Evolutionary conservation across 2,888 invertebrate species (phyloP).

Genomic region (Cylindroiulus punctatus): DNA sequence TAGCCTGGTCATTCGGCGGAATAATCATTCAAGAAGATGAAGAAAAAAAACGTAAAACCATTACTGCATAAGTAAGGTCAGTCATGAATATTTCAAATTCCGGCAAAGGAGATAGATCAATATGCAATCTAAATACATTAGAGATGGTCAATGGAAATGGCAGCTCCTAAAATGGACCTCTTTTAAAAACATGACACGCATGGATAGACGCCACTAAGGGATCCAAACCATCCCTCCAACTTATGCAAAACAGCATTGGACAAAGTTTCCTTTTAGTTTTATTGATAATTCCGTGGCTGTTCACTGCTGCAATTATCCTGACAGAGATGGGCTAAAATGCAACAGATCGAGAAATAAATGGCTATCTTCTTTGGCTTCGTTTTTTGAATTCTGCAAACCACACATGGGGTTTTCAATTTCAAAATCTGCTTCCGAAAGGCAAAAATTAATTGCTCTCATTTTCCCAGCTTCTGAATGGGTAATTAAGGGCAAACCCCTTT

Average conservation of each 20-base stretch:
- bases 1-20: neutral
- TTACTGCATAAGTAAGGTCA: constrained; percentile 16
- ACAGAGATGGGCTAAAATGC: constrained; percentile 7
- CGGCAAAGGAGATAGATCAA: constrained; percentile 20
- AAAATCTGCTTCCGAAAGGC: constrained; percentile 3
- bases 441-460: neutral
- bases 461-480: neutral
- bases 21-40: neutral
- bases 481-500: constrained; percentile 12
- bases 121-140: constrained; percentile 28
- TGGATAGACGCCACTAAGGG: neutral
- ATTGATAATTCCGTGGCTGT: constrained; percentile 16
- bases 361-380: neutral
- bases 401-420: constrained; percentile 22
- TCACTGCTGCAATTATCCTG: neutral
- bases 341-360: neutral
- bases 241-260: constrained; percentile 12
- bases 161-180: neutral
- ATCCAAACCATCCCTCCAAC: neutral
- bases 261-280: constrained; percentile 15
- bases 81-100: constrained; percentile 42
- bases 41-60: neutral
- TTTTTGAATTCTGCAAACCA: constrained; percentile 27
- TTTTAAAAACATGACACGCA: neutral
- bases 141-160: neutral